Evolutionary conservation across 1,140 invertebrate species (phyloP).

Genomic region (Drosophila prosaltans): DNA sequence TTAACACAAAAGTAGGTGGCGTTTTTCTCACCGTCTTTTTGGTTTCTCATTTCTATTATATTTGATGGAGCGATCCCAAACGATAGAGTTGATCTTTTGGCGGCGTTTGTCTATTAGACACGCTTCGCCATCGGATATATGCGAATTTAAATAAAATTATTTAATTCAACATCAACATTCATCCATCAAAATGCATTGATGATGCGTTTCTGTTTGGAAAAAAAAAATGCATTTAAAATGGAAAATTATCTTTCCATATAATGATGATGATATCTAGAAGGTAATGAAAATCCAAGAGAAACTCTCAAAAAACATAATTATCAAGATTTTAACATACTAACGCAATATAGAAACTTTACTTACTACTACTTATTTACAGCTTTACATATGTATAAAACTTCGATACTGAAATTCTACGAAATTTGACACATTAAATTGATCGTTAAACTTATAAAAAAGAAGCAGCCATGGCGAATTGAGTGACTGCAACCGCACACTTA

Average conservation of each 20-base stretch:
- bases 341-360: too few species aligned
- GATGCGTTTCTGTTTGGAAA: conserved; percentile 30
- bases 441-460: conserved; percentile 44
- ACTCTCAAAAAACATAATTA: too few species aligned
- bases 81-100: conserved; percentile 26
- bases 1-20: conserved; percentile 64
- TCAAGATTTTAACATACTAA: too few species aligned
- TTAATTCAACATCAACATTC: conserved; percentile 69
- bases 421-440: conserved; percentile 36
- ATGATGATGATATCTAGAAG: conserved; percentile 20
- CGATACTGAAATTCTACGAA: not conserved
- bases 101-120: conserved; percentile 71
- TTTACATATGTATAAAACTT: too few species aligned
- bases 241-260: conserved; percentile 44
- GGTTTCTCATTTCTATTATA: conserved; percentile 31
- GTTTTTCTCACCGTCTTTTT: conserved; percentile 65
- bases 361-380: too few species aligned
- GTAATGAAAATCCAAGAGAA: not conserved
- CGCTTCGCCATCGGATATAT: conserved; percentile 73
- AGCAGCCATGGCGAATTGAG: conserved; percentile 60
- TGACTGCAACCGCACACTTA: conserved; percentile 62
- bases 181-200: conserved; percentile 63
- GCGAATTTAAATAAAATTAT: conserved; percentile 81
- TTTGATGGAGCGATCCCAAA: conserved; percentile 8
- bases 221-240: conserved; percentile 53